phyloP scores from a whole-genome alignment of 2,888 invertebrate genomes.

The Acanthopleura granulata region DNA sequence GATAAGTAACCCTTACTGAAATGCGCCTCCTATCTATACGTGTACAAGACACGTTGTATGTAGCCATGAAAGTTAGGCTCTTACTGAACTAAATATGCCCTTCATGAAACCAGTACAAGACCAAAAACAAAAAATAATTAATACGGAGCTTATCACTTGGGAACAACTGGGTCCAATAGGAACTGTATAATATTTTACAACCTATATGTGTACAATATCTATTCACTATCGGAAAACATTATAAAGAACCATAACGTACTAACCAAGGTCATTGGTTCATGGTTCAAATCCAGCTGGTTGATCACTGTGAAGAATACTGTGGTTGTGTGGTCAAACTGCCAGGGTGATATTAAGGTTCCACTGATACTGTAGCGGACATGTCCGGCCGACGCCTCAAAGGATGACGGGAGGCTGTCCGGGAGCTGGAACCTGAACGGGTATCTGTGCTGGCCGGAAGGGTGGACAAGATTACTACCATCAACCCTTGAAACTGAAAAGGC shows the following conservation, averaged over 20 bases:
- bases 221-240: no score
- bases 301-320: constrained; percentile 87
- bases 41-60: no score
- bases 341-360: constrained; percentile 83
- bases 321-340: constrained; percentile 87
- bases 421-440: constrained; percentile 85
- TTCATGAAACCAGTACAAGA: no score
- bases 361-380: constrained; percentile 87
- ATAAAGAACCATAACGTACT: constrained; percentile 26
- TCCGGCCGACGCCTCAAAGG: constrained; percentile 68
- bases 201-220: no score
- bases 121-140: no score
- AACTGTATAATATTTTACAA: no score
- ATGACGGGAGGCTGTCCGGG: constrained; percentile 71
- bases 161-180: no score
- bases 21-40: no score
- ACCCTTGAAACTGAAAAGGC: constrained; percentile 24
- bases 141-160: no score
- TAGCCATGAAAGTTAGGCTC: no score
- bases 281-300: constrained; percentile 85
- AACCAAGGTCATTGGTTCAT: constrained; percentile 54
- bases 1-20: no score
- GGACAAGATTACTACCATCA: constrained; percentile 71
- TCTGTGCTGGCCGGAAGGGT: constrained; percentile 76
- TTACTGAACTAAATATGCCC: no score